phyloP scores from a whole-genome alignment of 2,797 vertebrate species.

The Micropoecilia bifurca region DNA sequence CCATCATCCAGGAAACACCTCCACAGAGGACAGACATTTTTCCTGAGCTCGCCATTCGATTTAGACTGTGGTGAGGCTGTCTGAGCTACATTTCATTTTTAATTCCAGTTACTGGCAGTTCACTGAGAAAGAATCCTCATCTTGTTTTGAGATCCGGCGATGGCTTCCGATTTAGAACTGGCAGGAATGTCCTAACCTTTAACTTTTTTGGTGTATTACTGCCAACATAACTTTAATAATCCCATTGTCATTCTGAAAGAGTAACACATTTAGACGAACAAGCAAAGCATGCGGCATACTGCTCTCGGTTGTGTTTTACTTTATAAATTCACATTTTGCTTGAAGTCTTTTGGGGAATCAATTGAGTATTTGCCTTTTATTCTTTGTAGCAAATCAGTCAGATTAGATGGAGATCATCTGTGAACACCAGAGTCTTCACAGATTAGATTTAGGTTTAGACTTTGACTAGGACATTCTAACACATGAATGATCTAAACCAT shows the following conservation, averaged over 20 bases:
- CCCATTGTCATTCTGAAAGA: background rate
- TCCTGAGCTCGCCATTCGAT: constrained; percentile 28
- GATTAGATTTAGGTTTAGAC: background rate
- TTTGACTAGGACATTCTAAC: background rate
- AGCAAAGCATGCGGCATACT: background rate
- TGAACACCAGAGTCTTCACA: background rate
- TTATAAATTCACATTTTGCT: background rate
- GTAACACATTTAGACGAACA: background rate
- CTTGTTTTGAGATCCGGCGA: background rate
- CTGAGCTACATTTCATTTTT: constrained; percentile 10
- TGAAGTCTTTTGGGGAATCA: background rate
- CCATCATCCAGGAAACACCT: constrained; percentile 18
- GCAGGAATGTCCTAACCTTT: background rate
- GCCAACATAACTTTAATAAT: background rate
- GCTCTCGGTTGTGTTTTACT: background rate
- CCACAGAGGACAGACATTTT: constrained; percentile 15
- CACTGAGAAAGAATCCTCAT: background rate
- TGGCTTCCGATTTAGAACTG: background rate
- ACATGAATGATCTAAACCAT: no score
- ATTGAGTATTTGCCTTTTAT: background rate
- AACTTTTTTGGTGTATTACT: background rate
- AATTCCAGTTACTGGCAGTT: constrained; percentile 9
- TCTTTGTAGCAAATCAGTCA: background rate
- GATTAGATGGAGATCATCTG: background rate
- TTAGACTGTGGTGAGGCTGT: constrained; percentile 10